Evolutionary conservation across 2,113 vertebrate genomes (phyloP).

Genomic region (Brachypodius melanocephalos): DNA sequence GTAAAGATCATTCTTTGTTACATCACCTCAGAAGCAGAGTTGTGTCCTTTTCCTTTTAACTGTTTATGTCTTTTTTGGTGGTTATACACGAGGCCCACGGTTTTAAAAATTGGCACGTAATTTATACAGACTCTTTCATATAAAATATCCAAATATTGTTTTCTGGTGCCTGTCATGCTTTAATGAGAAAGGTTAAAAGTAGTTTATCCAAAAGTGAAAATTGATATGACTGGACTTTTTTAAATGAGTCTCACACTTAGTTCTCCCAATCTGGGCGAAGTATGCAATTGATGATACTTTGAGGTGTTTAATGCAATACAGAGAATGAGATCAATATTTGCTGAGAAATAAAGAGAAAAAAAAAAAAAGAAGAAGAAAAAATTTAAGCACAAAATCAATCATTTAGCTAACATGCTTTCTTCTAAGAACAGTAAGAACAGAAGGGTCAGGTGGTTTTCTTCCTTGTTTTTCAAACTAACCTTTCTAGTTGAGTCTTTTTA

Average conservation of each 20-base stretch:
- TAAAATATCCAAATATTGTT: not conserved
- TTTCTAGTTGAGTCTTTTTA: slow-evolving; percentile 2
- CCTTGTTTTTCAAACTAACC: slow-evolving; percentile 18
- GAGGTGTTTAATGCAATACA: not conserved
- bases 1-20: not conserved
- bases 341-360: not conserved
- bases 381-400: slow-evolving; percentile 24
- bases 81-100: not conserved
- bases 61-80: not conserved
- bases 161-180: not conserved
- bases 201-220: not conserved
- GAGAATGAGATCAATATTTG: not conserved
- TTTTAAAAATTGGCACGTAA: not conserved
- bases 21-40: not conserved
- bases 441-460: slow-evolving; percentile 2
- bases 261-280: not conserved
- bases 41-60: not conserved
- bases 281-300: not conserved
- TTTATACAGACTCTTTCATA: not conserved
- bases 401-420: slow-evolving; percentile 45
- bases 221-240: not conserved
- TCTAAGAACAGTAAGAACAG: slow-evolving; percentile 33
- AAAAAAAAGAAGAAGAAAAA: not conserved
- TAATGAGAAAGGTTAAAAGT: not conserved
- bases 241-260: not conserved